Evolutionary conservation across 2,797 vertebrate genomes (phyloP).

Genomic region (Lemur catta): DNA sequence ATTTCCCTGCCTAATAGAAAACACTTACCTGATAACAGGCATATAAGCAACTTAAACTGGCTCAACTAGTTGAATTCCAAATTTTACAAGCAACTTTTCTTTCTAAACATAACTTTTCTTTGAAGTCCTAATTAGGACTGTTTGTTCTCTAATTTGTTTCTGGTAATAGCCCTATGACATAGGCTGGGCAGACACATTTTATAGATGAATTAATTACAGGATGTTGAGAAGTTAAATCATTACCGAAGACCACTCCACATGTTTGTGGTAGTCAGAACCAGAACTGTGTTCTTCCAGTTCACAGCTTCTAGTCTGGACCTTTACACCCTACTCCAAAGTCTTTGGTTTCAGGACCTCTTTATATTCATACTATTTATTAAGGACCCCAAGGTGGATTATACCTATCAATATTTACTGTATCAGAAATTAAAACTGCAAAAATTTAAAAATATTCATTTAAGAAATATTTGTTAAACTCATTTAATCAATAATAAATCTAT

Average conservation of each 20-base stretch:
- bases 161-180: not conserved
- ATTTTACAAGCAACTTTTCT: constrained; percentile 15
- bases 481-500: not conserved
- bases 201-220: not conserved
- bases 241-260: not conserved
- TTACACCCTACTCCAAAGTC: not conserved
- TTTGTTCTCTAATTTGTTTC: constrained; percentile 34
- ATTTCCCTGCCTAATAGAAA: not conserved
- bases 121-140: not conserved
- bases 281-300: not conserved
- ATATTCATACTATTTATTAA: not conserved
- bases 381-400: not conserved
- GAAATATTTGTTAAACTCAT: not conserved
- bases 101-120: not conserved
- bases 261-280: not conserved
- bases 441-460: not conserved
- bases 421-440: constrained; percentile 16
- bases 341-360: not conserved
- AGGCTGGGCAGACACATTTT: not conserved
- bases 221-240: constrained; percentile 4
- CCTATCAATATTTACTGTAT: not conserved
- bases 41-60: constrained; percentile 7
- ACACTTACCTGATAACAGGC: not conserved
- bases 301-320: not conserved
- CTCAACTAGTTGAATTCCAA: not conserved